Evolutionary conservation across 2,797 vertebrate species (phyloP).

Genomic region (Pangasius sanitwongsei): DNA sequence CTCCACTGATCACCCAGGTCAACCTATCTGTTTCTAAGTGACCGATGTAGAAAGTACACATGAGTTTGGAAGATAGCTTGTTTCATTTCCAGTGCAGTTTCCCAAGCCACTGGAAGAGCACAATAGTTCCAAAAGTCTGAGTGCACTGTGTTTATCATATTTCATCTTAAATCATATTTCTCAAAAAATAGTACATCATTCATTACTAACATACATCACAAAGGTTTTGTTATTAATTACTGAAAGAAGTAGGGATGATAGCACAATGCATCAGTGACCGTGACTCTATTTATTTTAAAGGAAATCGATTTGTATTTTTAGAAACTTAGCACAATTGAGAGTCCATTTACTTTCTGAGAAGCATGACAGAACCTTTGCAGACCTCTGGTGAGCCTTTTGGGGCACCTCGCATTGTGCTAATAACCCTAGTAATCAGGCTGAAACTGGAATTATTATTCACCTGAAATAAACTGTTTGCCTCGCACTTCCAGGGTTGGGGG

Average conservation of each 20-base stretch:
- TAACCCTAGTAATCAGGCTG: background rate
- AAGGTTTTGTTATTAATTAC: background rate
- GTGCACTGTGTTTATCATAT: background rate
- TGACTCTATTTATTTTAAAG: too few species aligned
- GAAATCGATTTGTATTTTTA: too few species aligned
- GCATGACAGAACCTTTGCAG: too few species aligned
- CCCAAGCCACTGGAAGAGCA: background rate
- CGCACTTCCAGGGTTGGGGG: too few species aligned
- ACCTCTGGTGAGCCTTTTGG: too few species aligned
- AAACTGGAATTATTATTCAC: background rate
- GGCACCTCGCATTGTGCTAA: background rate
- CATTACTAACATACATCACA: background rate
- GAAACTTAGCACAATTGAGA: too few species aligned
- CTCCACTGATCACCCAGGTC: constrained; percentile 21
- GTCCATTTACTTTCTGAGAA: too few species aligned
- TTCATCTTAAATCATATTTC: background rate
- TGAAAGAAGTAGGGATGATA: background rate
- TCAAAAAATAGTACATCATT: background rate
- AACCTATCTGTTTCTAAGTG: constrained; percentile 15
- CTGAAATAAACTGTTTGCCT: background rate
- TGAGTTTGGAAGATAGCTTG: background rate
- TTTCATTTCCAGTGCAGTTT: background rate
- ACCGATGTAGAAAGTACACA: constrained; percentile 25
- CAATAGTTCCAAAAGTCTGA: background rate
- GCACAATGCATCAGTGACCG: background rate